Evolutionary conservation across 2,888 invertebrate genomes (phyloP).

Genomic region (Harpalus rubripes): DNA sequence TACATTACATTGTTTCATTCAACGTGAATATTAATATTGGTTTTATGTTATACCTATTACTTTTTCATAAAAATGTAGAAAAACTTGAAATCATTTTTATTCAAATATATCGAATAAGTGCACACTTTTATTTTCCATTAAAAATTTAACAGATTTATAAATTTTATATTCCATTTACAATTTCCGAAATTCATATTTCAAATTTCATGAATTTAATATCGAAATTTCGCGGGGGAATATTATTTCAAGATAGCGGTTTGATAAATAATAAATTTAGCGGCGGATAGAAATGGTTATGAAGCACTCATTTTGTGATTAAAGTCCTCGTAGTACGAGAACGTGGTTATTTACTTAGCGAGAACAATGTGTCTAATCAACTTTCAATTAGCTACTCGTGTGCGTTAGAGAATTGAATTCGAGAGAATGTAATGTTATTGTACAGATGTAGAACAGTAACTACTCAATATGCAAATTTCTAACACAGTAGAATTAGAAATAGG

Average conservation of each 20-base stretch:
- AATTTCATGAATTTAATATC: neutral
- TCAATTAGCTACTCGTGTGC: slow-evolving; percentile 35
- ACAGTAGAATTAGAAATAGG: no score
- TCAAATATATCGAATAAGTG: no score
- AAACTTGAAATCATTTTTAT: no score
- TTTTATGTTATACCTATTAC: no score
- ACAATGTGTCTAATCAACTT: slow-evolving; percentile 45
- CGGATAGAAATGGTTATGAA: slow-evolving; percentile 1
- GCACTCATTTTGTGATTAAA: slow-evolving; percentile 14
- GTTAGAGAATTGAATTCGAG: neutral
- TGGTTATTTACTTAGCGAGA: slow-evolving; percentile 19
- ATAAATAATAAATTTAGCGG: neutral
- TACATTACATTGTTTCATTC: no score
- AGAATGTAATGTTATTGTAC: neutral
- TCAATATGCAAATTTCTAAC: no score
- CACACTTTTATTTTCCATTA: no score
- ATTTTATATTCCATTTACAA: no score
- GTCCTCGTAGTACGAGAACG: neutral
- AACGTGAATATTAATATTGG: no score
- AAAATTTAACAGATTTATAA: no score
- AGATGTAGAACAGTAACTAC: neutral
- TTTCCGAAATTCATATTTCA: neutral
- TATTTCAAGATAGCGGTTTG: neutral
- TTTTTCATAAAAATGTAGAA: no score
- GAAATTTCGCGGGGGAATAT: neutral